phyloP scores from a whole-genome alignment of 2,113 vertebrate genomes.

The Otus sunia region DNA sequence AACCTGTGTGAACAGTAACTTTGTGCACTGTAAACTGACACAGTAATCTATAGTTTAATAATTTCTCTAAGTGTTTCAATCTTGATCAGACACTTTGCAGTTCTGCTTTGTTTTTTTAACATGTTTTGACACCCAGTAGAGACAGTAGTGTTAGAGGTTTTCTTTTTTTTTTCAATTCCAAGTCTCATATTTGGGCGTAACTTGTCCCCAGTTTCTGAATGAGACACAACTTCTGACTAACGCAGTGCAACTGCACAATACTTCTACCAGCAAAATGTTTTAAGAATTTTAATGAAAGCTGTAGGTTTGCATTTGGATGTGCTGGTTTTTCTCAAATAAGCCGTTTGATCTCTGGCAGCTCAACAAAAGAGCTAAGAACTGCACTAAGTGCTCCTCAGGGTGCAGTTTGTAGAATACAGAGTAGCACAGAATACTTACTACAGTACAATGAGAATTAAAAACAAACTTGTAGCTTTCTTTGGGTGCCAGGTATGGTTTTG shows the following conservation, averaged over 20 bases:
- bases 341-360: background rate
- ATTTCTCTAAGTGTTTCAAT: background rate
- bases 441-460: background rate
- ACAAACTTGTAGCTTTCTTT: background rate
- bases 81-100: background rate
- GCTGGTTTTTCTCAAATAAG: background rate
- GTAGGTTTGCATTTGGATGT: background rate
- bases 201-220: background rate
- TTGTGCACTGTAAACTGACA: background rate
- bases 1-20: background rate
- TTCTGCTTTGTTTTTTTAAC: background rate
- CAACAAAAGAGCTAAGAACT: background rate
- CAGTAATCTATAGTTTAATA: background rate
- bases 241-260: background rate
- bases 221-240: background rate
- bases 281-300: background rate
- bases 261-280: background rate
- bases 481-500: background rate
- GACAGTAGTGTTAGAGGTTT: background rate
- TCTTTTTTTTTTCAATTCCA: background rate
- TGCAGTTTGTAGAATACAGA: background rate
- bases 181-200: background rate
- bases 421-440: background rate
- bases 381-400: background rate
- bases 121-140: background rate